A percentile compares a stretch with the other conserved stretches of the same genome.
phyloP scores from a whole-genome alignment of 2,113 vertebrate genomes.

The Neodontobutis hainanensis region DNA sequence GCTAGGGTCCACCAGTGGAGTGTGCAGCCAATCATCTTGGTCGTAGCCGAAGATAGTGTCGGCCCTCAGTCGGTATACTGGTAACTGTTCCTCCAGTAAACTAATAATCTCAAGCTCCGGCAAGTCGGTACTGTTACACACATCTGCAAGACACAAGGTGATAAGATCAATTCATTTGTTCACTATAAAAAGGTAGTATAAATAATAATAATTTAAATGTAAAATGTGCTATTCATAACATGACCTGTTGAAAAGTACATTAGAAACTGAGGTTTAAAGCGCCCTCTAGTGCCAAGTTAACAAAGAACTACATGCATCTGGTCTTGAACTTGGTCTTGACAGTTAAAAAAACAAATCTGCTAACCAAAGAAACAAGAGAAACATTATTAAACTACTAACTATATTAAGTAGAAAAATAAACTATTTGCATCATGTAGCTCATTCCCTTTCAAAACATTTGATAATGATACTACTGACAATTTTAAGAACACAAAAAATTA shows the following conservation, averaged over 20 bases:
- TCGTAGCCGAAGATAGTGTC: constrained; percentile 97
- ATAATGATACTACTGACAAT: too few species aligned
- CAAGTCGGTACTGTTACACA: constrained; percentile 97
- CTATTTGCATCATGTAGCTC: too few species aligned
- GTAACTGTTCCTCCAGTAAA: constrained; percentile 95
- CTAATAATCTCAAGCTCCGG: constrained; percentile 99
- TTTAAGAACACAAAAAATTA: too few species aligned
- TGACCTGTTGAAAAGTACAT: not conserved
- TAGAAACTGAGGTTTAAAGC: constrained; percentile 1
- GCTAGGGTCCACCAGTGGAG: constrained; percentile 90
- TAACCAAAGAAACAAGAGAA: too few species aligned
- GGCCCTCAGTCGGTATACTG: constrained; percentile 95
- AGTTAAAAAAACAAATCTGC: not conserved
- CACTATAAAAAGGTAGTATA: not conserved
- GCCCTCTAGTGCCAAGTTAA: constrained; percentile 64
- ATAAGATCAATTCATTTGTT: not conserved
- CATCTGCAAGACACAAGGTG: constrained; percentile 80
- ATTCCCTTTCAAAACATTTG: too few species aligned
- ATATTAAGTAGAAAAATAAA: too few species aligned
- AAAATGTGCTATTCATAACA: not conserved
- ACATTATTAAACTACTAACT: too few species aligned
- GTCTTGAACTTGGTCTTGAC: not conserved
- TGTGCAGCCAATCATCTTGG: constrained; percentile 98
- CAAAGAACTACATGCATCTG: constrained; percentile 7
- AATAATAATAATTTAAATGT: not conserved